Evolutionary conservation across 2,113 vertebrate species (phyloP).

Genomic region (Chinchilla lanigera): DNA sequence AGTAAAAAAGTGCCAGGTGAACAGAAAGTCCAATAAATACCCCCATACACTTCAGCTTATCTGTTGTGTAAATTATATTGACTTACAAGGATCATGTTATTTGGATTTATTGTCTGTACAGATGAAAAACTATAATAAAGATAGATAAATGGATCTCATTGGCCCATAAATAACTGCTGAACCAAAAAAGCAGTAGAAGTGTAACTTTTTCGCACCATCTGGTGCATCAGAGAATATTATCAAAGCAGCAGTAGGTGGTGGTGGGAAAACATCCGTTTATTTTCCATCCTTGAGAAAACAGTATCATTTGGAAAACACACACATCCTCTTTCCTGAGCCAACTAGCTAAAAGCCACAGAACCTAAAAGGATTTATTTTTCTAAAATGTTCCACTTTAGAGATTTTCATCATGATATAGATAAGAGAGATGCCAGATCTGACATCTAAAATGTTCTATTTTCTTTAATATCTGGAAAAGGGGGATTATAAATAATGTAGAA

Average conservation of each 20-base stretch:
- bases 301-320: slow-evolving; percentile 69
- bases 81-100: slow-evolving; percentile 41
- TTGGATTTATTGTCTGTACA: slow-evolving; percentile 69
- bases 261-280: slow-evolving; percentile 70
- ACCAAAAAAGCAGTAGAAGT: slow-evolving; percentile 56
- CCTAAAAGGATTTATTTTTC: slow-evolving; percentile 61
- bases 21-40: slow-evolving; percentile 62
- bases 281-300: slow-evolving; percentile 71
- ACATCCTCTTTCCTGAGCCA: slow-evolving; percentile 52
- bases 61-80: slow-evolving; percentile 63
- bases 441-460: slow-evolving; percentile 6
- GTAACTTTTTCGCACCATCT: slow-evolving; percentile 74
- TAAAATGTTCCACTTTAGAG: slow-evolving; percentile 53
- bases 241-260: slow-evolving; percentile 74
- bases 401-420: neutral
- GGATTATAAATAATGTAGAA: neutral
- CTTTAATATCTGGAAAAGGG: neutral
- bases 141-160: slow-evolving; percentile 57
- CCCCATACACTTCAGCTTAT: slow-evolving; percentile 53
- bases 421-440: neutral
- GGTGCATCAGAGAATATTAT: slow-evolving; percentile 68
- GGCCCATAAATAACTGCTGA: slow-evolving; percentile 70
- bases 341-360: slow-evolving; percentile 44
- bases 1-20: slow-evolving; percentile 28
- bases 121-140: slow-evolving; percentile 70